Evolutionary conservation across 35 echinoderm and acorn worm genomes (phyloP).

Genomic region (Patiria miniata): DNA sequence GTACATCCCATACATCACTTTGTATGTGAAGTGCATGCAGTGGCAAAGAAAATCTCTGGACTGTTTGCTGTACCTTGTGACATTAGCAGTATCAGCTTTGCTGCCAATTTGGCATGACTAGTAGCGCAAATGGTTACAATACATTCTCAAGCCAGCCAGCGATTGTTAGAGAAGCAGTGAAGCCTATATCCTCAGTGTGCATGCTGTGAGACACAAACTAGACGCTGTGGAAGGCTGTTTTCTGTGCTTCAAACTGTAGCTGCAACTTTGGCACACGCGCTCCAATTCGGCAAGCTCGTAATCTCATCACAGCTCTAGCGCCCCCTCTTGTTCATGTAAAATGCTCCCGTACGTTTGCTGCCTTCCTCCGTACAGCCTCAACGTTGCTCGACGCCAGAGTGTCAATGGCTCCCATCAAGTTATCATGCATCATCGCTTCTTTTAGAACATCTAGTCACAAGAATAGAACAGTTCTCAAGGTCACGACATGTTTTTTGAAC

Average conservation of each 20-base stretch:
- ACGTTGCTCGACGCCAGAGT: conserved; percentile 46
- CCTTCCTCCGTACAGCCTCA: conserved; percentile 61
- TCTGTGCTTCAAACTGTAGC: too few species aligned
- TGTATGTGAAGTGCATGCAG: too few species aligned
- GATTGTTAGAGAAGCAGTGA: too few species aligned
- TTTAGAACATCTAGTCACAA: conserved; percentile 50
- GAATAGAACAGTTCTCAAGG: background rate
- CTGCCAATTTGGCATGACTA: too few species aligned
- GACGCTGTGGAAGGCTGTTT: too few species aligned
- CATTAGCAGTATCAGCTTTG: too few species aligned
- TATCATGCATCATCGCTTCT: conserved; percentile 48
- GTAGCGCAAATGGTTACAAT: too few species aligned
- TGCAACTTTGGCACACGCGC: too few species aligned
- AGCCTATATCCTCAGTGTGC: background rate
- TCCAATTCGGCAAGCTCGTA: background rate
- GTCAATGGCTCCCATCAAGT: conserved; percentile 56
- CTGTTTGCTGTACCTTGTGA: too few species aligned
- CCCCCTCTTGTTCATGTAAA: conserved; percentile 62
- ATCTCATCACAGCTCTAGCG: background rate
- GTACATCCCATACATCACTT: too few species aligned
- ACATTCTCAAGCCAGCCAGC: too few species aligned
- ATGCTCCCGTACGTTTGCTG: conserved; percentile 62
- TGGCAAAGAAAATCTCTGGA: too few species aligned
- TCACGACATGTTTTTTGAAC: background rate
- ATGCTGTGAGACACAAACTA: background rate